Evolutionary conservation across 2,888 invertebrate species (phyloP), one percentile per base, ranked within the genome.

Genomic region (Calliscelio sp.): DNA sequence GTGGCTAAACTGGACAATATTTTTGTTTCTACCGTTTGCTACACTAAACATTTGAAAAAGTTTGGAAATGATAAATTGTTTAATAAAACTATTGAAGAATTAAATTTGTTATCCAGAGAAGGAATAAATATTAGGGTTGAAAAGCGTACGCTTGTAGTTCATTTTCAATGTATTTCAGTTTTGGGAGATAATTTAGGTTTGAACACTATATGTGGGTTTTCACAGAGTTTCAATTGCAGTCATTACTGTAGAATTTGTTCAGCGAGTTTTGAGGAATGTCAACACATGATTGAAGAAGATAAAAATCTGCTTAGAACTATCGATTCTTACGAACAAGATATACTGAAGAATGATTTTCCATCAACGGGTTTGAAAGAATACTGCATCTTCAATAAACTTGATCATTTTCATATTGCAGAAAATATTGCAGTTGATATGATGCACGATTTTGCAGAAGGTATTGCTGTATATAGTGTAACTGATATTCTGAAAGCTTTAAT

Each of bases 221-320:
- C 53, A 32, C 53, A 63, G 22, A 38, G 74, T 35, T 74, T 74
- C 41, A n/a, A 10, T 18, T 20, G 51, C 8, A 63, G 51, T 28
- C 8, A 20, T 22, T 74, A n/a, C 16, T 74, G 74, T 25, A 74
- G 74, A 38, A 74, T 74, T 20, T 74, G 53, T 28, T 77, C 51
- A 32, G 70, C 41, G 14, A 11, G 41, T 41, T 10, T 10, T 3
- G 14, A 44, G 46, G 46, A 59, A 38, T 59, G 38, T 38, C 63
- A 63, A 46, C 14, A 46, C 14, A 41, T 63, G 44, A 28, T 65
- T 65, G 18, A 11, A 8, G 38, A 65, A 49, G 24, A 61, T 41
- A 24, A 18, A 32, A 1, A 6, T 8, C 24, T 61, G 8, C 2
- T 59, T 5, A n/a, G 32, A 35, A 59, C 3, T 20, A 8, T 61